Evolutionary conservation across 2,888 invertebrate genomes (phyloP).

Genomic region (Poecilus cupreus): DNA sequence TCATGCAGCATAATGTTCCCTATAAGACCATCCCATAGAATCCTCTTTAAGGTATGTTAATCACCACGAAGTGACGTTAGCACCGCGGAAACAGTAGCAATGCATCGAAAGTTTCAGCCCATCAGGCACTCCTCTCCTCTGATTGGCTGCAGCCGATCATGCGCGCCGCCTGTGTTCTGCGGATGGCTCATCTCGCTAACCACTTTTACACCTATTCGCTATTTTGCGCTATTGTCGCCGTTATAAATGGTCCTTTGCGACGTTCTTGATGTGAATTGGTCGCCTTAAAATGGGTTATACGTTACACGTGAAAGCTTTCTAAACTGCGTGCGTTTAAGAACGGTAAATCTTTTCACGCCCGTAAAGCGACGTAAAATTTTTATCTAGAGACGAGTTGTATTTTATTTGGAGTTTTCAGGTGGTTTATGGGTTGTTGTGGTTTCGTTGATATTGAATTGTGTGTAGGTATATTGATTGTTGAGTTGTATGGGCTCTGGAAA

Average conservation of each 20-base stretch:
- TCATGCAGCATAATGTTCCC: background rate
- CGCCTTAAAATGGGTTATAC: slow-evolving; percentile 67
- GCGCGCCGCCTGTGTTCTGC: slow-evolving; percentile 63
- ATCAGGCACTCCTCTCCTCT: background rate
- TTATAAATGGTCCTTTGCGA: slow-evolving; percentile 69
- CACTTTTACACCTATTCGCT: slow-evolving; percentile 67
- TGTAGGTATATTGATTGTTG: background rate
- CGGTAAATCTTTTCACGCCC: slow-evolving; percentile 40
- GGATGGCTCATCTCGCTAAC: slow-evolving; percentile 64
- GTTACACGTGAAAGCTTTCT: slow-evolving; percentile 64
- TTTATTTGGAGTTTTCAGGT: slow-evolving; percentile 22
- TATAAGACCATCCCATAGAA: background rate
- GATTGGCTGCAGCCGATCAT: slow-evolving; percentile 61
- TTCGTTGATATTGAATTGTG: background rate
- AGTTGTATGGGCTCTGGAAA: background rate
- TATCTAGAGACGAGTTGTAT: slow-evolving; percentile 37
- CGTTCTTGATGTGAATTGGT: slow-evolving; percentile 66
- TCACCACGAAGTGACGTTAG: background rate
- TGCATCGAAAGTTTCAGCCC: slow-evolving; percentile 30
- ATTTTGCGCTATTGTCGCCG: slow-evolving; percentile 68
- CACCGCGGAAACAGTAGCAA: background rate
- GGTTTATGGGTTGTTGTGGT: background rate
- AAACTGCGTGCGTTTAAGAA: slow-evolving; percentile 59
- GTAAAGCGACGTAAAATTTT: slow-evolving; percentile 41
- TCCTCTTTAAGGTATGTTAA: slow-evolving; percentile 5